Conservation (phyloP, 2,888 invertebrate genomes). For the Agonopterix arenella region DNA sequence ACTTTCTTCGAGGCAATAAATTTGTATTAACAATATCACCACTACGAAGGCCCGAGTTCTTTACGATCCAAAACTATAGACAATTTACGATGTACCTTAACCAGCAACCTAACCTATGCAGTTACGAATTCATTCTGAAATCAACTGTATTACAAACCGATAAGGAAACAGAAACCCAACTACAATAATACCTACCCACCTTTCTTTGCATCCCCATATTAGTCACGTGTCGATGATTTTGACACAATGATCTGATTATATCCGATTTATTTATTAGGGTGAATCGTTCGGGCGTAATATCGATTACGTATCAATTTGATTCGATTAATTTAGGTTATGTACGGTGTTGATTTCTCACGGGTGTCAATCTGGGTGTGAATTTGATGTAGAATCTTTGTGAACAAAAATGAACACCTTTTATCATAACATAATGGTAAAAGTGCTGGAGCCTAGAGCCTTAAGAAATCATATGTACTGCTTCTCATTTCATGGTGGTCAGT, state of each 20-base stretch:
- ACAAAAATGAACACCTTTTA: no score
- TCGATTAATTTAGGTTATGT: constrained; percentile 3
- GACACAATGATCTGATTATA: constrained; percentile 14
- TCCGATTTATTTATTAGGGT: constrained; percentile 16
- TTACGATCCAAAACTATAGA: constrained; percentile 59
- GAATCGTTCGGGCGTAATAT: constrained; percentile 15
- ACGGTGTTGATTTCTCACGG: constrained; percentile 25
- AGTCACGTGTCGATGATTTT: constrained; percentile 33
- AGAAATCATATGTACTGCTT: no score
- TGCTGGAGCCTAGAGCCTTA: no score
- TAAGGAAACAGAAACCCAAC: no score
- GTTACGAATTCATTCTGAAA: constrained; percentile 12
- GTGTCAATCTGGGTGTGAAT: no score
- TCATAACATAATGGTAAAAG: no score
- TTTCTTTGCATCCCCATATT: constrained; percentile 17
- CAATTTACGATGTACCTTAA: constrained; percentile 41
- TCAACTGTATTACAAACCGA: no score
- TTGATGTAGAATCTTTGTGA: no score
- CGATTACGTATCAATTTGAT: constrained; percentile 25
- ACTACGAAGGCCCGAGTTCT: constrained; percentile 44
- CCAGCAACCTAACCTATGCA: constrained; percentile 1
- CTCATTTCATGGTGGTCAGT: no score
- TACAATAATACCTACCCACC: no score
- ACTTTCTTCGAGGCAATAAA: constrained; percentile 1
- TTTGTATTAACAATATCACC: constrained; percentile 15